phyloP scores from a whole-genome alignment of 2,888 invertebrate species.

The Mylabris sibirica region DNA sequence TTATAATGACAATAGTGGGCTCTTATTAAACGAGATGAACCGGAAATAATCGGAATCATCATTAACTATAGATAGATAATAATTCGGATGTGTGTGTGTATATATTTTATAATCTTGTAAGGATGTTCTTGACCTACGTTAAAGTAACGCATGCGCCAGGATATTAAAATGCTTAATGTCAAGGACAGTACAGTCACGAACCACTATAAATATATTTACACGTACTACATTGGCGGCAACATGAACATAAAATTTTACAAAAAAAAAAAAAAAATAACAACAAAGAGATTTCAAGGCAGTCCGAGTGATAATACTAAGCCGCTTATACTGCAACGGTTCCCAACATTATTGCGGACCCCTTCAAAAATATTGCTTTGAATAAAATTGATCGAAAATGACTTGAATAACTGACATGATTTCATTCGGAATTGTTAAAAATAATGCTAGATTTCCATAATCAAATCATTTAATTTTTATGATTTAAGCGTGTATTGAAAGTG shows the following conservation, averaged over 20 bases:
- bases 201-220: conserved; percentile 13
- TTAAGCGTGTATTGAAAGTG: neutral
- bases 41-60: conserved; percentile 4
- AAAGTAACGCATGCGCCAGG: conserved; percentile 28
- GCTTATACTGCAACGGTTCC: neutral
- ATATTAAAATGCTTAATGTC: conserved; percentile 20
- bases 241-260: neutral
- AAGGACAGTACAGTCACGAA: conserved; percentile 34
- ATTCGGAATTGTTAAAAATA: conserved; percentile 1
- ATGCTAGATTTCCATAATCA: neutral
- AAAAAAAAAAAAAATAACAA: neutral
- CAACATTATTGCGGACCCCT: too few relatives aligned
- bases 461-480: neutral
- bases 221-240: conserved; percentile 11
- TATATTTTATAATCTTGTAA: neutral
- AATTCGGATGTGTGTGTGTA: conserved; percentile 13
- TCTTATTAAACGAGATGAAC: neutral
- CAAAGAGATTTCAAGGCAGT: conserved; percentile 7
- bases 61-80: neutral
- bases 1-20: neutral
- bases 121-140: conserved; percentile 34
- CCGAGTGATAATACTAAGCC: neutral
- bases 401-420: too few relatives aligned
- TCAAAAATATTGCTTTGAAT: too few relatives aligned
- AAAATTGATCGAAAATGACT: neutral